These are phyloP conservation scores for Bos taurus DNA, from an alignment of 2,113 vertebrate genomes.

Conservation along the genomic window DNA sequence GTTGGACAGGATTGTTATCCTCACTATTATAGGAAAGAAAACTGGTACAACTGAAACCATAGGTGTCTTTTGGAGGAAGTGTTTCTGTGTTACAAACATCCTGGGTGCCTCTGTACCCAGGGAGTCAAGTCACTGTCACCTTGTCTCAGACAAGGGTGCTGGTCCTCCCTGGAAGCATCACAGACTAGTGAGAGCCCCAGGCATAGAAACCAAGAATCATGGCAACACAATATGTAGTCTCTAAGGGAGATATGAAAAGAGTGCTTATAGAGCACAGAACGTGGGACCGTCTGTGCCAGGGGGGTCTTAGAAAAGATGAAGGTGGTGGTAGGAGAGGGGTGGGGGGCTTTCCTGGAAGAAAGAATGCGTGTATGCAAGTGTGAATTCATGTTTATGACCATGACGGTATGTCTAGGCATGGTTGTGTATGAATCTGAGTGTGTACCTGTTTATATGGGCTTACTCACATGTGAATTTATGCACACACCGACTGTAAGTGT, in stretches of 20 bases:
- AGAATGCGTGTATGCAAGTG: neutral
- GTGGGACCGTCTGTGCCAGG: slow-evolving; percentile 9
- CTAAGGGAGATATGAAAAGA: neutral
- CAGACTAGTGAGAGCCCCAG: neutral
- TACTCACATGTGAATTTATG: neutral
- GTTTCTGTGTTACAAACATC: neutral
- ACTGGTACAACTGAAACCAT: neutral
- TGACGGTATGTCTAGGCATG: neutral
- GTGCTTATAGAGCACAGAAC: neutral
- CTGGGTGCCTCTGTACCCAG: neutral
- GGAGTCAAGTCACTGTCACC: neutral
- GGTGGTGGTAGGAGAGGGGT: neutral
- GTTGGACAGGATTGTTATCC: neutral
- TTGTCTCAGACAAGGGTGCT: neutral
- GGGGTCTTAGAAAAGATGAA: neutral
- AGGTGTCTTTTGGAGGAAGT: neutral
- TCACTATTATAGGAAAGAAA: neutral
- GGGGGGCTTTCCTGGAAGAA: neutral
- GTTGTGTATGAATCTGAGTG: neutral
- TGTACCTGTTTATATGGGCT: neutral
- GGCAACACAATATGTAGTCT: neutral
- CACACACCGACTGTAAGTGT: neutral
- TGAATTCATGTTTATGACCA: neutral
- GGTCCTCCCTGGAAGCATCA: neutral
- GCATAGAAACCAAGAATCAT: neutral